These are phyloP conservation scores for Philereme transversata DNA, from an alignment of 2,888 invertebrate species.

Conservation along the genomic window DNA sequence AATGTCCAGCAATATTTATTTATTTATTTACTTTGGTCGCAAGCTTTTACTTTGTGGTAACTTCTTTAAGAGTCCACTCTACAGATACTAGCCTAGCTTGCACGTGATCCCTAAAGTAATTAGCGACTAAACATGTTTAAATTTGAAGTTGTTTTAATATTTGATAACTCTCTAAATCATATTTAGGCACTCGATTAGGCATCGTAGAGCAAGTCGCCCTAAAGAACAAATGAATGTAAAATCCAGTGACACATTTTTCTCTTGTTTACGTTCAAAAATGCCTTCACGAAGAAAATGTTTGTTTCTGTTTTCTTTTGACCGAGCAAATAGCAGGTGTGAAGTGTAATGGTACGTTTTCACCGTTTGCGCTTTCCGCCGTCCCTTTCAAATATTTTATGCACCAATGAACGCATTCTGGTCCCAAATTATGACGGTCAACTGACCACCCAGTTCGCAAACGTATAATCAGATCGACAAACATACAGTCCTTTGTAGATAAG, in stretches of 20 bases:
- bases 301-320: conserved; percentile 47
- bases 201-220: no score
- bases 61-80: no score
- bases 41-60: no score
- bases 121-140: no score
- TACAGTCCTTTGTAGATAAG: conserved; percentile 68
- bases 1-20: no score
- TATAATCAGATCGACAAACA: conserved; percentile 80
- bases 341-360: conserved; percentile 73
- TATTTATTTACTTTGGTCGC: no score
- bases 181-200: no score
- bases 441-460: conserved; percentile 64
- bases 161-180: conserved; percentile 1
- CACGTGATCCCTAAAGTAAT: no score
- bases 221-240: no score
- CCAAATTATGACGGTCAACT: conserved; percentile 83
- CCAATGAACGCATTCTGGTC: conserved; percentile 70
- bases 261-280: conserved; percentile 21
- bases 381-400: conserved; percentile 78
- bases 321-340: conserved; percentile 66
- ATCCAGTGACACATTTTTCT: not conserved
- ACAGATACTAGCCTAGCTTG: no score
- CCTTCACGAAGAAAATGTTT: conserved; percentile 33
- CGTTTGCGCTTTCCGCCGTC: conserved; percentile 67
- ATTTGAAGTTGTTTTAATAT: no score